Conservation (phyloP, 2,888 invertebrate species). For the Alsophila aescularia region DNA sequence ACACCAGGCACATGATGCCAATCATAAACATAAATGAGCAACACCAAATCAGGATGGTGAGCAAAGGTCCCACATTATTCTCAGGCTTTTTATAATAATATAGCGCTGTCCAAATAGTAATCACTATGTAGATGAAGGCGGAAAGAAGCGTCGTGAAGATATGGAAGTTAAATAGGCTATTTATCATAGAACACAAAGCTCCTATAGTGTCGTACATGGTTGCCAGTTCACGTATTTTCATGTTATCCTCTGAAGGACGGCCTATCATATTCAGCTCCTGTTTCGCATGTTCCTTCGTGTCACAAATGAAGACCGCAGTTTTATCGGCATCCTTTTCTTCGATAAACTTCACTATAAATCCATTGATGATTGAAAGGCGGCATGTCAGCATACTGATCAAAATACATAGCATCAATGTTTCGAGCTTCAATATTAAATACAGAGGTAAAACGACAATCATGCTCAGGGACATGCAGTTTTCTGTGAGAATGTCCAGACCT, state of each 20-base stretch:
- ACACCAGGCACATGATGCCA: slow-evolving; percentile 52
- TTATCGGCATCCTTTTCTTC: slow-evolving; percentile 41
- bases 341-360: slow-evolving; percentile 50
- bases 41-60: slow-evolving; percentile 53
- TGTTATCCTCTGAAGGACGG: slow-evolving; percentile 42
- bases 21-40: slow-evolving; percentile 47
- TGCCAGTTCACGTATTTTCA: slow-evolving; percentile 56
- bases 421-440: slow-evolving; percentile 52
- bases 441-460: slow-evolving; percentile 38
- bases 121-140: slow-evolving; percentile 57
- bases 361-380: slow-evolving; percentile 56
- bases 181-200: slow-evolving; percentile 51
- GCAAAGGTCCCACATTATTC: slow-evolving; percentile 39
- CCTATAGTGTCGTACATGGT: slow-evolving; percentile 56
- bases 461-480: slow-evolving; percentile 17
- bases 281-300: slow-evolving; percentile 35
- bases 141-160: slow-evolving; percentile 60
- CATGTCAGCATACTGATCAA: slow-evolving; percentile 49
- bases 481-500: slow-evolving; percentile 36
- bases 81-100: slow-evolving; percentile 47
- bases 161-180: slow-evolving; percentile 59
- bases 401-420: slow-evolving; percentile 53
- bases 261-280: slow-evolving; percentile 47
- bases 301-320: slow-evolving; percentile 43
- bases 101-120: slow-evolving; percentile 57